Base-by-base conservation (phyloP, 2,113 vertebrate genomes). In the Mirza zaza region DNA sequence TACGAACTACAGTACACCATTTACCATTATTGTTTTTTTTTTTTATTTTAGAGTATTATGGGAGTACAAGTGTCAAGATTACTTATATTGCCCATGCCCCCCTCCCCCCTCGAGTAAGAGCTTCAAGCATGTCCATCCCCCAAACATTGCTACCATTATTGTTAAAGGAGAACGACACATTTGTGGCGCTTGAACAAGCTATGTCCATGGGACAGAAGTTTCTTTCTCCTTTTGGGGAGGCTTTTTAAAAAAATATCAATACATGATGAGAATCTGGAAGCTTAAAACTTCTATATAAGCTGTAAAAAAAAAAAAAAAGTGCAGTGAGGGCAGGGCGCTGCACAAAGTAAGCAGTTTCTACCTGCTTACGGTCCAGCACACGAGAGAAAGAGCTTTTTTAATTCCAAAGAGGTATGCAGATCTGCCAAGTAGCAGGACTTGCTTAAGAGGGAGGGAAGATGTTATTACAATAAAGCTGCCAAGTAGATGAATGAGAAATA, bases 401-500 rank as follows among this genome's bases (percentile, higher is more conserved):
- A 55, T 71, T 57, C 57, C 55, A 86, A 59, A 75, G 27, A 90
- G 11, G n/a, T 6, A 29, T 18, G 15, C 3, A 10, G 67, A 81
- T 27, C 14, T 23, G 52, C 61, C 90, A 79, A 65, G 32, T 0
- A 73, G 50, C 34, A 27, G 21, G 29, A 29, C 61, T 29, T 63
- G 36, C 50, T 67, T 52, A 45, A 14, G 27, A 27, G n/a, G 63
- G 20, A 79, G 0, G 34, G 88, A 84, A 67, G 81, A 91, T 52
- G 50, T 79, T 73, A 61, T 63, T 70, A 80, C 70, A 77, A 75
- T 61, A 50, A 61, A 34, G 85, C 25, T 36, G 91, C 91, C 96
- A 94, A 67, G 96, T 18, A 86, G 73, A 67, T 32, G 59, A 95
- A 63, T 63, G 34, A 68, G 76, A 92, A 92, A 77, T n/a, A 90